Base-by-base conservation (phyloP, 2,113 vertebrate genomes). In the Aldabrachelys gigantea region DNA sequence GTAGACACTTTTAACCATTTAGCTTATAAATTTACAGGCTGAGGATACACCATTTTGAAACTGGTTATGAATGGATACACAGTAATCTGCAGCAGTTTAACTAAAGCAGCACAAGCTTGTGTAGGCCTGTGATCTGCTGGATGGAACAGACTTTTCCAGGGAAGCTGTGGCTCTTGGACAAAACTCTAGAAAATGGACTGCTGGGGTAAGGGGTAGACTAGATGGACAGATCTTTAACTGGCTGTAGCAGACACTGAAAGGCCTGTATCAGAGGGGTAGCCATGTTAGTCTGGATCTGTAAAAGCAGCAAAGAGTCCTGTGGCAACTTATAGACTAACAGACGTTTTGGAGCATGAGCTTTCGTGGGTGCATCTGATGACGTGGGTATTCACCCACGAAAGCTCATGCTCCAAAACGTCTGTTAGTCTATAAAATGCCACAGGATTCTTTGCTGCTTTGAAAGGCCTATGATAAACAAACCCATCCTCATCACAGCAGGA, bases 121-220 rank as follows among this genome's bases (percentile, higher is more conserved):
- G 57, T 41, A 44, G 76, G 44, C 54, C 9, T 17, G 62, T 72
- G 65, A 72, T 72, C n/a, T 72, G 19, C 35, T 38, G n/a, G n/a
- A n/a, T 16, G 8, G n/a, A 72, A n/a, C 19, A 38, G 17, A 21
- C 65, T 72, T 8, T 38, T 72, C n/a, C 17, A 0, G 59, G 82
- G 82, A 83, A 80, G 57, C 69, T 0, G 0, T 0, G 35, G 12
- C 35, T 17, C 57, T 0, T 0, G 50, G 69, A 89, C 82, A 0
- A 0, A 80, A 54, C 17, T 31, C 4, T 65, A 65, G 62, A 35
- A 65, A 35, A 35, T n/a, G 10, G 35, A 65, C 62, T 65, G 62
- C 62, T 19, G 62, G 14, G 31, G 31, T 35, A n/a, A 17, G 16
- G 31, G 16, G 29, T 35, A 65, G 62, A 65, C 14, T n/a, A 65